Base-by-base conservation (phyloP, 2,888 invertebrate genomes). In the Cryptocheilus praepositus region DNA sequence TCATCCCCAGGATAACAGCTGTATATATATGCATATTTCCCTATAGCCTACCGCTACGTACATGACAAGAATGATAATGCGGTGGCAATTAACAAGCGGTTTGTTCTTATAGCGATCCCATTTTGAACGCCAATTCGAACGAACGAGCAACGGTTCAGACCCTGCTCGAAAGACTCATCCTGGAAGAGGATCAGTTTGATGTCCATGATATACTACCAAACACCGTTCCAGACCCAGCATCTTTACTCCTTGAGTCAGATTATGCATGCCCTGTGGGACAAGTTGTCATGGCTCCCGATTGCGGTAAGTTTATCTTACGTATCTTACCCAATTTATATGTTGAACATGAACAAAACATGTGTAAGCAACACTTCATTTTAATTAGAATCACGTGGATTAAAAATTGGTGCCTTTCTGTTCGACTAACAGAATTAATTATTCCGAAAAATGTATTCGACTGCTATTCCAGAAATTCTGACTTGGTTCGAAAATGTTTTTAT, bases 151-250 rank as follows among this genome's bases (percentile, higher is more conserved):
- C 93, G 62, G 96, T 97, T 0, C 93, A 96, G 86, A 91, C 93
- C 65, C 91, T 98, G 67, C 90, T 98, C 80, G 96, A 98, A 89
- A 95, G 95, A 88, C 91, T 98, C 0, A 97, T 98, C 77, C 91
- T 98, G 71, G 96, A 98, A 90, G 95, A 97, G 88, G 96, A 96
- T 89, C 96, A 97, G 88, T 96, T 98, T 86, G 97, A 97, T 83
- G 97, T 98, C 3, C 93, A 95, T 82, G 96, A 95, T 84, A 97
- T 97, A 82, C 90, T 98, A 61, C 98, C 98, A 16, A 98, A 98
- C 85, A 98, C 98, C 0, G 94, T 96, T 0, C 97, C 98, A 0
- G 98, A 98, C 89, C 96, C 98, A 65, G 95, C 96, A 11, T 96
- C 97, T 2, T 90, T 98, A 67, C 89, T 92, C 22, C 90, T 98